phyloP scores from a whole-genome alignment of 2,888 invertebrate genomes.

The Thera britannica region DNA sequence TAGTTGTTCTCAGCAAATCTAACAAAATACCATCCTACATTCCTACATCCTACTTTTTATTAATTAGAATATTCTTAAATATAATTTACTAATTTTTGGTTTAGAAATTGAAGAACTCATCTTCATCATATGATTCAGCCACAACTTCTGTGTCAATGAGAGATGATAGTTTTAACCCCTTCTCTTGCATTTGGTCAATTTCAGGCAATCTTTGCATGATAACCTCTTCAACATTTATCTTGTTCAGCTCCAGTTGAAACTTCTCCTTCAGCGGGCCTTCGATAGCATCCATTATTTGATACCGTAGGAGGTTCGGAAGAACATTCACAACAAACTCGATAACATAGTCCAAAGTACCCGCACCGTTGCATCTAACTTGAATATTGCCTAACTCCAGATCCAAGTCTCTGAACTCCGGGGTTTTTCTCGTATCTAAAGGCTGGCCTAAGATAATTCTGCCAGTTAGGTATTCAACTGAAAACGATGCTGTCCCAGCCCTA shows the following conservation, averaged over 20 bases:
- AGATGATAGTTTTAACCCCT: constrained; percentile 74
- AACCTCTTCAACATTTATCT: constrained; percentile 89
- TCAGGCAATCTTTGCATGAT: constrained; percentile 89
- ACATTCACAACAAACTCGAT: constrained; percentile 93
- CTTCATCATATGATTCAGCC: constrained; percentile 66
- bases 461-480: constrained; percentile 91
- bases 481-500: constrained; percentile 89
- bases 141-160: constrained; percentile 53
- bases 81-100: background rate
- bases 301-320: constrained; percentile 92
- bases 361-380: constrained; percentile 92
- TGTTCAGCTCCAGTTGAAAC: constrained; percentile 89
- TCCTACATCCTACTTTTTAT: background rate
- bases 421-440: constrained; percentile 90
- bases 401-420: constrained; percentile 88
- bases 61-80: no score
- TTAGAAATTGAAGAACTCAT: constrained; percentile 80
- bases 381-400: constrained; percentile 93
- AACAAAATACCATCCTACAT: background rate
- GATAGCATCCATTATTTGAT: constrained; percentile 94
- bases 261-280: constrained; percentile 91
- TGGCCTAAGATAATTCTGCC: constrained; percentile 89
- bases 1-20: background rate
- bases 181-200: constrained; percentile 85
- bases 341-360: constrained; percentile 93